Base-by-base conservation (phyloP, 1,140 invertebrate genomes). In the Anastatus disparis region DNA sequence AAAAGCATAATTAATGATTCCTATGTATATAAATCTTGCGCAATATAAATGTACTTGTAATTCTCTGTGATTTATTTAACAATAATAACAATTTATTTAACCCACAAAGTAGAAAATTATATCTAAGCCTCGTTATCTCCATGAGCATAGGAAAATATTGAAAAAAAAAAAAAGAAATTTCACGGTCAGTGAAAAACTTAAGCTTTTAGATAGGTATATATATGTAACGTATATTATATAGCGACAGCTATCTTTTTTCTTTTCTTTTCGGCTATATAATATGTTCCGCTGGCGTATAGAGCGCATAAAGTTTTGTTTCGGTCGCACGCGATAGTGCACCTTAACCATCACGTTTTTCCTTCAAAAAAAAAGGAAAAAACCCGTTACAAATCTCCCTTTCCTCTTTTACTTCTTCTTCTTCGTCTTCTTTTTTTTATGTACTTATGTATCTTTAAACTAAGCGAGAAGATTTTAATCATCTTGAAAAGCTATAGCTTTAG, bases 351-450 rank as follows among this genome's bases (percentile, higher is more conserved):
- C 31, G 44, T 52, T 69, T 69, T 69, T n/a, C n/a, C 56, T 27
- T 61, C 22, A 69, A 69, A 69, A 69, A 69, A n/a, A n/a, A n/a
- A n/a, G n/a, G n/a, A n/a, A n/a, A n/a, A 55, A 69, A 69, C 35
- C 66, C 56, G 56, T 61, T 69, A 69, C n/a, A n/a, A 8, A 20
- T 42, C 26, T 55, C 64, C 52, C 59, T 62, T 50, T 40, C 58
- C 38, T 53, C n/a, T n/a, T 46, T 7, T 22, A 24, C 38, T n/a
- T n/a, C n/a, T n/a, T n/a, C n/a, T n/a, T n/a, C n/a, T n/a, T n/a
- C n/a, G n/a, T n/a, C n/a, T n/a, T n/a, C n/a, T n/a, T n/a, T n/a
- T n/a, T n/a, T n/a, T n/a, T n/a, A n/a, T n/a, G n/a, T n/a, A n/a
- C n/a, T n/a, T n/a, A n/a, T n/a, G n/a, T n/a, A n/a, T n/a, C n/a